These are phyloP conservation scores for Lates calcarifer DNA, from an alignment of 2,113 vertebrate genomes.

Conservation along the genomic window DNA sequence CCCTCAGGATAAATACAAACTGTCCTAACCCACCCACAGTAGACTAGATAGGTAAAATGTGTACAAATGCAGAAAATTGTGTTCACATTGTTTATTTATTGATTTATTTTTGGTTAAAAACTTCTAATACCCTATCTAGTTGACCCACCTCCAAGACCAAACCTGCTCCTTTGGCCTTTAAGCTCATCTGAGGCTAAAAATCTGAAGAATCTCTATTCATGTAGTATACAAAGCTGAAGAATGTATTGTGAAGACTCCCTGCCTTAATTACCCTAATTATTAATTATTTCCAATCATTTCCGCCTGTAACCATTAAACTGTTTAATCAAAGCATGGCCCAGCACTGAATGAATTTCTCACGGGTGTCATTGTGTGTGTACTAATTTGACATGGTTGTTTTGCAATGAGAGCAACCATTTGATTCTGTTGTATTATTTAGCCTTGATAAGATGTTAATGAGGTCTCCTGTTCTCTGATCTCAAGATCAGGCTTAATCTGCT, in stretches of 20 bases:
- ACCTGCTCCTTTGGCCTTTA: background rate
- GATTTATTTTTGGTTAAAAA: background rate
- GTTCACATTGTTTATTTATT: background rate
- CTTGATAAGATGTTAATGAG: constrained; percentile 40
- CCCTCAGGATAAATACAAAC: background rate
- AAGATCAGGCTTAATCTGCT: constrained; percentile 38
- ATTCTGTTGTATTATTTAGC: constrained; percentile 37
- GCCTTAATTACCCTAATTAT: constrained; percentile 35
- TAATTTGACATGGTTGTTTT: constrained; percentile 43
- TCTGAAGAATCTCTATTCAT: background rate
- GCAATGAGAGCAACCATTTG: constrained; percentile 24
- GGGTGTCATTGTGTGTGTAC: constrained; percentile 14
- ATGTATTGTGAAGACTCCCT: background rate
- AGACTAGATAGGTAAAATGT: background rate
- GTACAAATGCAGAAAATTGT: background rate
- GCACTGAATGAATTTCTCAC: constrained; percentile 36
- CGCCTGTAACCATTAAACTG: constrained; percentile 24
- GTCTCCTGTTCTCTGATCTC: constrained; percentile 30
- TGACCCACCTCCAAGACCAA: background rate
- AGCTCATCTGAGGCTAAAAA: background rate
- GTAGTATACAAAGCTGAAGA: background rate
- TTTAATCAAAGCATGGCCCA: constrained; percentile 29
- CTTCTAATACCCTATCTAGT: background rate
- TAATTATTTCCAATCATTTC: constrained; percentile 37
- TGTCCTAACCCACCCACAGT: background rate